A percentile compares a stretch with the other conserved stretches of the same genome.
phyloP scores from a whole-genome alignment of 2,113 vertebrate species.

The Varanus salvator region DNA sequence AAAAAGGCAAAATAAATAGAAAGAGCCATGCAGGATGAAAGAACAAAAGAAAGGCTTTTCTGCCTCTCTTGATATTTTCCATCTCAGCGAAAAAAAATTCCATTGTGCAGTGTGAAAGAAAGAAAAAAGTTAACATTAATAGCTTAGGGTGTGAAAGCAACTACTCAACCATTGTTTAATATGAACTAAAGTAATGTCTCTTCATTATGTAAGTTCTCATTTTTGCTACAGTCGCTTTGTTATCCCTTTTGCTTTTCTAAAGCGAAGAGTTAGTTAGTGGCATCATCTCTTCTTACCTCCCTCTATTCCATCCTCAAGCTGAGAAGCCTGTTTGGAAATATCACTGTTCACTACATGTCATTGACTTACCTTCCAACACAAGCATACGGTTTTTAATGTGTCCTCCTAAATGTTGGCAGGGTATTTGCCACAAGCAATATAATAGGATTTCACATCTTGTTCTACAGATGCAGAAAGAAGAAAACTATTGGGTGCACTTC shows the following conservation, averaged over 20 bases:
- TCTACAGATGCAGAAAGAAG: constrained; percentile 63
- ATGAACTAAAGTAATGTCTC: constrained; percentile 65
- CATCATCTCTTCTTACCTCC: constrained; percentile 51
- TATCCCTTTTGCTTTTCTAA: constrained; percentile 69
- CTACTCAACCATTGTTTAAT: constrained; percentile 76
- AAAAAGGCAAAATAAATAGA: not conserved
- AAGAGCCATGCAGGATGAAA: constrained; percentile 72
- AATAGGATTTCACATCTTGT: constrained; percentile 74
- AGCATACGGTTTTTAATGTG: constrained; percentile 47
- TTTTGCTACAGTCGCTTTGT: constrained; percentile 61
- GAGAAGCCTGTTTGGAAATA: constrained; percentile 68
- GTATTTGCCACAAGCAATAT: constrained; percentile 72
- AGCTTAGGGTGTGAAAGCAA: constrained; percentile 81
- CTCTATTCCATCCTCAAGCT: constrained; percentile 43
- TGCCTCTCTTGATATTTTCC: constrained; percentile 83
- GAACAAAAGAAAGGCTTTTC: constrained; percentile 80
- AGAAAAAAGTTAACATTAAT: constrained; percentile 76
- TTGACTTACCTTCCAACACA: constrained; percentile 39
- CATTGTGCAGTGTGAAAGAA: constrained; percentile 73
- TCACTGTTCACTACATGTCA: constrained; percentile 75
- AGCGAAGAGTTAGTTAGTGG: constrained; percentile 28
- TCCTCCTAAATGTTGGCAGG: constrained; percentile 76
- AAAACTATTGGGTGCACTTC: constrained; percentile 76
- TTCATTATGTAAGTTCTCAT: constrained; percentile 47
- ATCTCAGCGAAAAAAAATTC: constrained; percentile 80